phyloP scores from a whole-genome alignment of 1,140 invertebrate species.

The Drosophila guanche region DNA sequence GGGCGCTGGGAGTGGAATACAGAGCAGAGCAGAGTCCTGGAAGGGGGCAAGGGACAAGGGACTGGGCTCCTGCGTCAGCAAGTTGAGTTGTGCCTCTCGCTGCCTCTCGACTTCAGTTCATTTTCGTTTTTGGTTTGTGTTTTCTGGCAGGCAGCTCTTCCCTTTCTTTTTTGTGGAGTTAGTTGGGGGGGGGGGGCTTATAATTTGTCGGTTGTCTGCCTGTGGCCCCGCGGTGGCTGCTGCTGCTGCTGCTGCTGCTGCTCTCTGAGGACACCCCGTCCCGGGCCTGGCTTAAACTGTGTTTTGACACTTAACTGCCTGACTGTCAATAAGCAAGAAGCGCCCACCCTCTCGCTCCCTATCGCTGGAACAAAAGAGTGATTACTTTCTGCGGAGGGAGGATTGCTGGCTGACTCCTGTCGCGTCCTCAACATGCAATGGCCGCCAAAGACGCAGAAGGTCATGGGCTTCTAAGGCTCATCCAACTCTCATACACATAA shows the following conservation, averaged over 20 bases:
- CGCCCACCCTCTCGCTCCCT: not conserved
- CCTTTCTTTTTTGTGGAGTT: too few species aligned
- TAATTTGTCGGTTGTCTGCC: slow-evolving; percentile 47
- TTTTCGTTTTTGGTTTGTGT: slow-evolving; percentile 12
- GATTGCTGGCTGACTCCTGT: not conserved
- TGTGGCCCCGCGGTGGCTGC: slow-evolving; percentile 11
- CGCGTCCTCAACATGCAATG: slow-evolving; percentile 51
- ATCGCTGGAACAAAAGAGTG: slow-evolving; percentile 53
- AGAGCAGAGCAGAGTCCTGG: not conserved
- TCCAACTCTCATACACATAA: slow-evolving; percentile 7
- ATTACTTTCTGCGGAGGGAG: slow-evolving; percentile 49
- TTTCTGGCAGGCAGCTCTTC: slow-evolving; percentile 31
- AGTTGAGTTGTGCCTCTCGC: slow-evolving; percentile 11
- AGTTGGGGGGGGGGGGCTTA: slow-evolving; percentile 19
- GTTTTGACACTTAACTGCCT: slow-evolving; percentile 66
- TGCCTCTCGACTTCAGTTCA: slow-evolving; percentile 28
- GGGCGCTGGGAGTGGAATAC: not conserved
- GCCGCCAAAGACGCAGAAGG: slow-evolving; percentile 72
- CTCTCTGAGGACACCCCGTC: not conserved
- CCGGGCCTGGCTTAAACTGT: slow-evolving; percentile 54
- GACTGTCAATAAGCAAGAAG: slow-evolving; percentile 63
- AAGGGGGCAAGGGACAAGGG: not conserved
- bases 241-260: not conserved
- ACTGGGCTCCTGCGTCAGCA: slow-evolving; percentile 34
- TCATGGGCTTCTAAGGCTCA: slow-evolving; percentile 46